phyloP scores from a whole-genome alignment of 2,797 vertebrate genomes.

The Tadarida brasiliensis region DNA sequence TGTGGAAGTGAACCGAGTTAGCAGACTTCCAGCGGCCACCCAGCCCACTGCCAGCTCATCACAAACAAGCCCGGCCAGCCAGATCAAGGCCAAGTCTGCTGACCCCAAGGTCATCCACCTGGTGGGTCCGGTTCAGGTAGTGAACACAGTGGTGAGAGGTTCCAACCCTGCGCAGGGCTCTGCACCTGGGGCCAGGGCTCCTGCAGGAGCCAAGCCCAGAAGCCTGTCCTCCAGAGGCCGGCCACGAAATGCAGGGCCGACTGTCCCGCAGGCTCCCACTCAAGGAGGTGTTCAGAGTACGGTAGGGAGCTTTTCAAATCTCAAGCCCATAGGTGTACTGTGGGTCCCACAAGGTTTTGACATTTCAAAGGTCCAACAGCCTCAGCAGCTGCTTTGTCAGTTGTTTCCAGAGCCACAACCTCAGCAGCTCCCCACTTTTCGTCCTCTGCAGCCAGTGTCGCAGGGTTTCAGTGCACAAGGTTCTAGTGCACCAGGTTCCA shows the following conservation, averaged over 20 bases:
- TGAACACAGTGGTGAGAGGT: conserved; percentile 92
- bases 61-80: conserved; percentile 91
- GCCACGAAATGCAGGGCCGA: conserved; percentile 86
- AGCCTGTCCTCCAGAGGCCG: conserved; percentile 91
- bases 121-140: conserved; percentile 91
- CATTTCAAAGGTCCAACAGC: conserved; percentile 86
- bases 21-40: conserved; percentile 92
- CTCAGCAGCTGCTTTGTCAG: conserved; percentile 86
- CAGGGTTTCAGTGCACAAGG: conserved; percentile 88
- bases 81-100: conserved; percentile 91
- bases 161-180: conserved; percentile 90
- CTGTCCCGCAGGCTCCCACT: conserved; percentile 90
- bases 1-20: conserved; percentile 80
- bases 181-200: conserved; percentile 84
- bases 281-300: conserved; percentile 90
- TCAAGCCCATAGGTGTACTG: conserved; percentile 92
- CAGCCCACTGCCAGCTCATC: conserved; percentile 92
- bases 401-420: conserved; percentile 88
- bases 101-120: conserved; percentile 93
- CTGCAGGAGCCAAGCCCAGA: conserved; percentile 90
- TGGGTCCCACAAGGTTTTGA: conserved; percentile 90
- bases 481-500: conserved; percentile 85
- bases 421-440: conserved; percentile 89
- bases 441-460: conserved; percentile 89
- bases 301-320: conserved; percentile 90